Evolutionary conservation across 2,797 vertebrate species (phyloP).

Genomic region (Enoplosus armatus): DNA sequence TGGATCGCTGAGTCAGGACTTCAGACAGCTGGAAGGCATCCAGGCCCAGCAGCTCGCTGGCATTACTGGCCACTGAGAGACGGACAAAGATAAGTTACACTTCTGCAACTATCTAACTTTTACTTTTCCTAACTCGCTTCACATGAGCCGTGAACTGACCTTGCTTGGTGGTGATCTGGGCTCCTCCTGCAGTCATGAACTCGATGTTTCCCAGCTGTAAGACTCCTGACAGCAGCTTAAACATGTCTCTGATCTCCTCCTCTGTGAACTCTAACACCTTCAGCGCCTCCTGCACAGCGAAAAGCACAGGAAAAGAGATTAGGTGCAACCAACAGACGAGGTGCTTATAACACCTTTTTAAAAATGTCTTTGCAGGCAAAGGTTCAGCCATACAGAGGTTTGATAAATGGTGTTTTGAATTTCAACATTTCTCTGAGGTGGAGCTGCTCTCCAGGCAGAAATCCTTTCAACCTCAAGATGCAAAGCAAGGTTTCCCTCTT

Average conservation of each 20-base stretch:
- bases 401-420: background rate
- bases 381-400: background rate
- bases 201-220: conserved; percentile 93
- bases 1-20: conserved; percentile 94
- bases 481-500: background rate
- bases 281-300: conserved; percentile 87
- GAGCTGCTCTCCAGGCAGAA: background rate
- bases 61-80: conserved; percentile 87
- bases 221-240: conserved; percentile 93
- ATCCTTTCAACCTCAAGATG: background rate
- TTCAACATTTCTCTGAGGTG: background rate
- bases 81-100: conserved; percentile 6
- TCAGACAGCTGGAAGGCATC: conserved; percentile 94
- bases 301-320: background rate
- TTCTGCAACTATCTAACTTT: background rate
- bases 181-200: conserved; percentile 95
- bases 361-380: background rate
- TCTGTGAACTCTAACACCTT: conserved; percentile 91
- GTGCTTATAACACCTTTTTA: background rate
- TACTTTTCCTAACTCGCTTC: background rate
- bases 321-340: background rate
- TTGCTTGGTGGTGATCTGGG: conserved; percentile 93
- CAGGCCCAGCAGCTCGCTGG: conserved; percentile 92
- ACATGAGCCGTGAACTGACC: conserved; percentile 81
- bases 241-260: conserved; percentile 94